A percentile compares a stretch with the other conserved stretches of the same genome.
phyloP scores from a whole-genome alignment of 2,113 vertebrate genomes.

The Rattus norvegicus region DNA sequence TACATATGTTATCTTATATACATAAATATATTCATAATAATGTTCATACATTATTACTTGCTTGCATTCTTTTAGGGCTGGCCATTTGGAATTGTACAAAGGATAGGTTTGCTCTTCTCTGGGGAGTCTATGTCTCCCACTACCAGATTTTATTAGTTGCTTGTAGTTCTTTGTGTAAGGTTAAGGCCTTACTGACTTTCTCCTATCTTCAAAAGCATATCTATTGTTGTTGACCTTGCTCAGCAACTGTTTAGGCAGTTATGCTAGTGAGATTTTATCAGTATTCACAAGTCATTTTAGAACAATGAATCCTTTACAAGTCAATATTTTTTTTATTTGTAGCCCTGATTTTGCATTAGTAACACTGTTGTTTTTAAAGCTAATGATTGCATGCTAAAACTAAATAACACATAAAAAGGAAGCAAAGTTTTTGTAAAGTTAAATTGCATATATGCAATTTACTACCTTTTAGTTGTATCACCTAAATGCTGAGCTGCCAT shows the following conservation, averaged over 20 bases:
- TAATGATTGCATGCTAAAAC: too few relatives aligned
- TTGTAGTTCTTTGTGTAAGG: background rate
- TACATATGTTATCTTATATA: background rate
- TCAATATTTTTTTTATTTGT: background rate
- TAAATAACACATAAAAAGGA: too few relatives aligned
- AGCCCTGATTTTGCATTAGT: too few relatives aligned
- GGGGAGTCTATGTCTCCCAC: background rate
- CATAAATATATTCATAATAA: background rate
- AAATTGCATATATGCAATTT: background rate
- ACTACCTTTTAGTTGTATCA: background rate
- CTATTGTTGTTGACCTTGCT: background rate
- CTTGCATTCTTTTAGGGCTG: background rate
- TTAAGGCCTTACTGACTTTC: background rate
- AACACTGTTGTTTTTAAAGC: too few relatives aligned
- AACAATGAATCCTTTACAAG: constrained; percentile 7
- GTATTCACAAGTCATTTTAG: constrained; percentile 14
- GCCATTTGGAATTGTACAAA: background rate
- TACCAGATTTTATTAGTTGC: background rate
- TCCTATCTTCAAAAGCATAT: background rate
- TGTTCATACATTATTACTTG: background rate
- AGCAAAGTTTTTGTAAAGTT: too few relatives aligned
- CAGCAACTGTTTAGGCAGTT: background rate
- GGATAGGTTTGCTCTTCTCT: background rate
- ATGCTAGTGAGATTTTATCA: background rate
- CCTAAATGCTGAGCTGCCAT: background rate